A percentile compares a stretch with the other conserved stretches of the same genome.
phyloP scores from a whole-genome alignment of 2,113 vertebrate genomes.

The Mionectes macconnelli region DNA sequence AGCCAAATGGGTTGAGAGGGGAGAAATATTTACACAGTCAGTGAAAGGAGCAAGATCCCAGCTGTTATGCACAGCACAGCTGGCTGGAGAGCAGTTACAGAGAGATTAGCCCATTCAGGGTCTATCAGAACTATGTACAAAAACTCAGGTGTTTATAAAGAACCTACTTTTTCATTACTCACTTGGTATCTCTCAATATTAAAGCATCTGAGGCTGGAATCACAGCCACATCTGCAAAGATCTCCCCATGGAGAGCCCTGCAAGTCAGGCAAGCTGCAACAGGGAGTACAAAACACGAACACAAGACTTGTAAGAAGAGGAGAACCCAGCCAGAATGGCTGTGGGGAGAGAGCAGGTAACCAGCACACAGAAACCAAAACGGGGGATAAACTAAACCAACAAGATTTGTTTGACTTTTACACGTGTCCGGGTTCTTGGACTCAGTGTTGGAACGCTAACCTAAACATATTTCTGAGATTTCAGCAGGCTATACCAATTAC shows the following conservation, averaged over 20 bases:
- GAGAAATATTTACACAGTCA: conserved; percentile 39
- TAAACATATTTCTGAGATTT: conserved; percentile 43
- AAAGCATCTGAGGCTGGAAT: conserved; percentile 23
- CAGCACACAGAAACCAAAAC: conserved; percentile 17
- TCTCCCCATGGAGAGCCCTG: not conserved
- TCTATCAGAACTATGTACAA: conserved; percentile 34
- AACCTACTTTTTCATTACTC: conserved; percentile 7
- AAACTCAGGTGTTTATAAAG: conserved; percentile 21
- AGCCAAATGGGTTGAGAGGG: not conserved
- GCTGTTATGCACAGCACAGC: not conserved
- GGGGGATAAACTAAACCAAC: not conserved
- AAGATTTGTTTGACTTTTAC: conserved; percentile 37
- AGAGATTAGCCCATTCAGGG: not conserved
- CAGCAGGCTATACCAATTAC: conserved; percentile 54
- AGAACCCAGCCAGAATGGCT: not conserved
- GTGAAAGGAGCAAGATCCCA: not conserved
- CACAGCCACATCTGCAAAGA: not conserved
- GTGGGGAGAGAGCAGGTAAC: not conserved
- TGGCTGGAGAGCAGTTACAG: not conserved
- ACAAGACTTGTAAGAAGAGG: not conserved
- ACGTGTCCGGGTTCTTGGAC: not conserved
- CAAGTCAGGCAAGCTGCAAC: not conserved
- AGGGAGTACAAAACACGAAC: not conserved
- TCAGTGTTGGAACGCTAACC: conserved; percentile 7
- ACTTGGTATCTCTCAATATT: conserved; percentile 7